These are phyloP conservation scores for Anastrepha ludens DNA, from an alignment of 1,140 invertebrate species.

Conservation along the genomic window DNA sequence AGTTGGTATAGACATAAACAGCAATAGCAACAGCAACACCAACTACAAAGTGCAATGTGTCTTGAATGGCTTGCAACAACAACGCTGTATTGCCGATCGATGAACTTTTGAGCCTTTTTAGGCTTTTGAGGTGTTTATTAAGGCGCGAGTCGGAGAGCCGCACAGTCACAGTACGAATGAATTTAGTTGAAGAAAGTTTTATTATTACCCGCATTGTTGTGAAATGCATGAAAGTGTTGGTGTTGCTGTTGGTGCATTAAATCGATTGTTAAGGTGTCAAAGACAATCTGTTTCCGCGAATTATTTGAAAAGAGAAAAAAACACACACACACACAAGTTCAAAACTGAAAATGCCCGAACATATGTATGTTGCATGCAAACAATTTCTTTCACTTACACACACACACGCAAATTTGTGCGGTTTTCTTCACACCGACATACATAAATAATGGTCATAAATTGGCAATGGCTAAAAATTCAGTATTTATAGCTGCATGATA, in stretches of 20 bases:
- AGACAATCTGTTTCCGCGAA: slow-evolving; percentile 36
- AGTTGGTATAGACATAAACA: slow-evolving; percentile 30
- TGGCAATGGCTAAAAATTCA: slow-evolving; percentile 75
- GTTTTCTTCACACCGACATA: slow-evolving; percentile 51
- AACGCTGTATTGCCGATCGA: slow-evolving; percentile 23
- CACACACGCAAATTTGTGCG: neutral
- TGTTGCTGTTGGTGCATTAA: slow-evolving; percentile 2
- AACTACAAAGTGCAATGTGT: neutral
- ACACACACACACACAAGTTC: neutral
- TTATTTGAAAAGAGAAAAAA: slow-evolving; percentile 14
- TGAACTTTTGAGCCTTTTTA: slow-evolving; percentile 49
- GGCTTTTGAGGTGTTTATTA: slow-evolving; percentile 53
- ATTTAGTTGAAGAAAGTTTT: neutral
- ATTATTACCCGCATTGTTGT: slow-evolving; percentile 44
- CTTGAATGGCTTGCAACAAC: neutral
- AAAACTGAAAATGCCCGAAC: slow-evolving; percentile 6
- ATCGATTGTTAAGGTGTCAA: slow-evolving; percentile 45
- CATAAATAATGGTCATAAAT: slow-evolving; percentile 75
- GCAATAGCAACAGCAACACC: neutral
- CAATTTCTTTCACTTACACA: slow-evolving; percentile 32
- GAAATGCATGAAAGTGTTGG: neutral
- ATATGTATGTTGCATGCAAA: slow-evolving; percentile 52
- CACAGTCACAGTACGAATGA: neutral
- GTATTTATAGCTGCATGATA: slow-evolving; percentile 75
- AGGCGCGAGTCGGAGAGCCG: neutral